A percentile compares a stretch with the other conserved stretches of the same genome.
These are phyloP conservation scores for Amphiprion clarkii DNA, from an alignment of 2,797 vertebrate species.

Conservation along the genomic window DNA sequence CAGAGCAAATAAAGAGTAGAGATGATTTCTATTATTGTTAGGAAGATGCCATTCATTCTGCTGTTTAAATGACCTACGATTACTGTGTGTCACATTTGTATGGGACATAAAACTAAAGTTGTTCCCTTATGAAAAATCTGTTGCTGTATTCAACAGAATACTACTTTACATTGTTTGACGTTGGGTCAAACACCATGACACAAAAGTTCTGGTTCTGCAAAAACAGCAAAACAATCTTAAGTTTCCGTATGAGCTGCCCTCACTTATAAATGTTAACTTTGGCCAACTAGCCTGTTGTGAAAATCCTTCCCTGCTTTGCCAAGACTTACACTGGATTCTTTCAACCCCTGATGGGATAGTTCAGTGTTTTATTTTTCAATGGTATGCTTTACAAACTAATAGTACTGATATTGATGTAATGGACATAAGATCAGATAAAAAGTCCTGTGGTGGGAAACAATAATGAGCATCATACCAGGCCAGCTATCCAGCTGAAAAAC, in stretches of 20 bases:
- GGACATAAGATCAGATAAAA: conserved; percentile 18
- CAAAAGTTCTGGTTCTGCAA: conserved; percentile 3
- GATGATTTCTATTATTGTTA: neutral
- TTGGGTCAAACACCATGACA: neutral
- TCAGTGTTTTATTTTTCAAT: neutral
- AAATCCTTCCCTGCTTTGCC: conserved; percentile 22
- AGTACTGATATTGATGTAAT: conserved; percentile 7
- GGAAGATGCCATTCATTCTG: conserved; percentile 2
- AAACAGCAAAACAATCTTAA: conserved; percentile 25
- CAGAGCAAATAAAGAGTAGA: neutral
- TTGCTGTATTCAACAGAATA: neutral
- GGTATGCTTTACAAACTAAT: conserved; percentile 16
- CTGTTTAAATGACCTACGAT: neutral
- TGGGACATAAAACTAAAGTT: conserved; percentile 3
- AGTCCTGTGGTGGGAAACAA: conserved; percentile 31
- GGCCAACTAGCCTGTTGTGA: conserved; percentile 26
- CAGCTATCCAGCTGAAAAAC: conserved; percentile 4
- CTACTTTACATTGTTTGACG: conserved; percentile 2
- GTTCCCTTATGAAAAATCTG: neutral
- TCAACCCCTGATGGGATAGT: conserved; percentile 19
- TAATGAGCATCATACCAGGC: conserved; percentile 6
- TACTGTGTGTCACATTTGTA: neutral
- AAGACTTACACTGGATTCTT: conserved; percentile 20
- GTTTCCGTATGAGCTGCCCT: conserved; percentile 38
- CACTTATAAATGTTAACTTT: conserved; percentile 47